Conservation (phyloP, 2,888 invertebrate species). For the Caenorhabditis panamensis region DNA sequence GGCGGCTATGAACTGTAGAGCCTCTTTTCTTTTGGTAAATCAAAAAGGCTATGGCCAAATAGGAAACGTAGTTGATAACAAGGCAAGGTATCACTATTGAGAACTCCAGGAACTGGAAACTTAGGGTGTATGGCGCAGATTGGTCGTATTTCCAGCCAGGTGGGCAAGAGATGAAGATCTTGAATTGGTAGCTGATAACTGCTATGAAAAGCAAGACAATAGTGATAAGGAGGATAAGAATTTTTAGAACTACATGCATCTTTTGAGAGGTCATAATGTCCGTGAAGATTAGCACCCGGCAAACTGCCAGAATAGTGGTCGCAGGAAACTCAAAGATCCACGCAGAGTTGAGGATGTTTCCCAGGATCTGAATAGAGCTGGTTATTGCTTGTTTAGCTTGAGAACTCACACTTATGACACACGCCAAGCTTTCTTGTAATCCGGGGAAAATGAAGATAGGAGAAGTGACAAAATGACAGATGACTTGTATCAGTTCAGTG, state of each 20-base stretch:
- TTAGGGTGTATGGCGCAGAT: not conserved
- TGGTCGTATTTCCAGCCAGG: not conserved
- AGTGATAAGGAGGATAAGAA: not conserved
- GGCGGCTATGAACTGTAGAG: not conserved
- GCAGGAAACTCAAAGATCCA: slow-evolving; percentile 20
- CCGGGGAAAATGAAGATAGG: not conserved
- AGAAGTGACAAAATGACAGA: not conserved
- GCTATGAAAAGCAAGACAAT: not conserved
- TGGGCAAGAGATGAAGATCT: not conserved
- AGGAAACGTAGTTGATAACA: not conserved
- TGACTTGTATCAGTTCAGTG: not conserved
- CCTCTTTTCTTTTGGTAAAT: not conserved
- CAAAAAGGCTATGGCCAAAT: not conserved
- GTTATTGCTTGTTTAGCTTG: not conserved
- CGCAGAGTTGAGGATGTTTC: slow-evolving; percentile 7
- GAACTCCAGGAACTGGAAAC: not conserved
- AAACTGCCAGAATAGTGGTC: slow-evolving; percentile 15
- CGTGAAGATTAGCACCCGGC: not conserved
- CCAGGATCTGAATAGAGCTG: slow-evolving; percentile 10
- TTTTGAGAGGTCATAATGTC: not conserved
- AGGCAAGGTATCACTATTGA: not conserved
- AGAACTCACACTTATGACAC: not conserved
- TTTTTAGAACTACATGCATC: not conserved
- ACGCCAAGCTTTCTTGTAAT: not conserved
- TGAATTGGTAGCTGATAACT: not conserved